Conservation (phyloP, 2,888 invertebrate genomes). For the Himalopsyche tibetana region DNA sequence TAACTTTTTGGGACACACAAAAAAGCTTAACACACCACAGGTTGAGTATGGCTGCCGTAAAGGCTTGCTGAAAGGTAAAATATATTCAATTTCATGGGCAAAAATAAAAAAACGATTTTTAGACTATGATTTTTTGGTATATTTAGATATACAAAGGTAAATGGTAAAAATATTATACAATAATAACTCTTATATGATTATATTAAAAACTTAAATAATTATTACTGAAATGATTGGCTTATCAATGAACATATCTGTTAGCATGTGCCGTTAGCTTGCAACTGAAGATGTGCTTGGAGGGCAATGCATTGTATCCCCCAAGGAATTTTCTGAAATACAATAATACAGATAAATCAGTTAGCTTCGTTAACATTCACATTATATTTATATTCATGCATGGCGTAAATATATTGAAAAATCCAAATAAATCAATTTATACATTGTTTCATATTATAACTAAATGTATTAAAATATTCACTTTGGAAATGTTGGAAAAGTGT, state of each 20-base stretch:
- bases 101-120: constrained; percentile 19
- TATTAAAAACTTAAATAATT: background rate
- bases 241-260: background rate
- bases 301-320: constrained; percentile 68
- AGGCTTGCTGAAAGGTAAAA: too few species aligned
- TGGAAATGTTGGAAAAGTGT: too few species aligned
- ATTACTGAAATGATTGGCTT: background rate
- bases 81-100: background rate
- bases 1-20: too few species aligned
- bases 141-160: background rate
- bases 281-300: constrained; percentile 46
- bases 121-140: constrained; percentile 34
- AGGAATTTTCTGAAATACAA: constrained; percentile 69
- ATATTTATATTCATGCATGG: too few species aligned
- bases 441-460: too few species aligned
- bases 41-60: too few species aligned
- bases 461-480: too few species aligned
- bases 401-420: too few species aligned
- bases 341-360: constrained; percentile 56
- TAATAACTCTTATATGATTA: background rate
- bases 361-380: background rate
- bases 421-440: too few species aligned
- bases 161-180: background rate
- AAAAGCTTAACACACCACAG: too few species aligned
- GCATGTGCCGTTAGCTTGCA: background rate